Percentiles rank a stretch among this genome's conserved stretches.
phyloP scores from a whole-genome alignment of 1,140 invertebrate species.

The Harpegnathos saltator region DNA sequence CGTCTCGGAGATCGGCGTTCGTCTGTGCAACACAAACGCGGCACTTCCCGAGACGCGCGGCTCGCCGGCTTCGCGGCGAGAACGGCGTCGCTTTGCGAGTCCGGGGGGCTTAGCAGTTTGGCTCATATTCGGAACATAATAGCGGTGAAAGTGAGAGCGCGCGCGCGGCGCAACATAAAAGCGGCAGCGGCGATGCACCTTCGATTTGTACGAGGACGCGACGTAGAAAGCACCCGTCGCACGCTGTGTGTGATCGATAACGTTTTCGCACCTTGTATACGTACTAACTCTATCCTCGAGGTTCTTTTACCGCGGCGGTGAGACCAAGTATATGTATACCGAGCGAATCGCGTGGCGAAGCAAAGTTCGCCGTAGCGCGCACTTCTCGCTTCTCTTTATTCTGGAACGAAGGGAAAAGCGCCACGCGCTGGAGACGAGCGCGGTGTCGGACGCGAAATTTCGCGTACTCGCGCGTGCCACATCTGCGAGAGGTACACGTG shows the following conservation, averaged over 20 bases:
- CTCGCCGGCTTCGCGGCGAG: not conserved
- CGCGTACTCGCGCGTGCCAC: too few relatives aligned
- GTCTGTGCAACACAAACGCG: slow-evolving; percentile 37
- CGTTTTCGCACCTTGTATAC: slow-evolving; percentile 26
- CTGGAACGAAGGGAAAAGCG: too few relatives aligned
- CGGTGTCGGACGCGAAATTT: too few relatives aligned
- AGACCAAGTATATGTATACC: too few relatives aligned
- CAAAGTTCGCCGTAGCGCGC: too few relatives aligned
- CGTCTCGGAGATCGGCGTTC: slow-evolving; percentile 28
- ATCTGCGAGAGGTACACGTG: too few relatives aligned
- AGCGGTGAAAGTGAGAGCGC: slow-evolving; percentile 54
- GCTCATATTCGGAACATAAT: slow-evolving; percentile 55
- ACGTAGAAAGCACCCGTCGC: slow-evolving; percentile 33
- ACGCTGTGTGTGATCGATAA: slow-evolving; percentile 24
- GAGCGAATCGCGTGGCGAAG: not conserved
- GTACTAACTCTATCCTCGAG: slow-evolving; percentile 21
- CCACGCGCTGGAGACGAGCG: too few relatives aligned
- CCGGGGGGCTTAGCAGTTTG: slow-evolving; percentile 21
- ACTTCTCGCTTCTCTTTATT: too few relatives aligned
- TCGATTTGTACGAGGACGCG: slow-evolving; percentile 31
- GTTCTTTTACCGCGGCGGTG: not conserved
- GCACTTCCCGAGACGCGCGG: slow-evolving; percentile 39
- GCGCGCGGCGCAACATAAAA: slow-evolving; percentile 40
- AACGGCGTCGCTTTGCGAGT: slow-evolving; percentile 35
- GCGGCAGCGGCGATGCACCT: slow-evolving; percentile 2